These are phyloP conservation scores for Lasioglossum villosulum DNA, from an alignment of 2,888 invertebrate species.

Conservation along the genomic window DNA sequence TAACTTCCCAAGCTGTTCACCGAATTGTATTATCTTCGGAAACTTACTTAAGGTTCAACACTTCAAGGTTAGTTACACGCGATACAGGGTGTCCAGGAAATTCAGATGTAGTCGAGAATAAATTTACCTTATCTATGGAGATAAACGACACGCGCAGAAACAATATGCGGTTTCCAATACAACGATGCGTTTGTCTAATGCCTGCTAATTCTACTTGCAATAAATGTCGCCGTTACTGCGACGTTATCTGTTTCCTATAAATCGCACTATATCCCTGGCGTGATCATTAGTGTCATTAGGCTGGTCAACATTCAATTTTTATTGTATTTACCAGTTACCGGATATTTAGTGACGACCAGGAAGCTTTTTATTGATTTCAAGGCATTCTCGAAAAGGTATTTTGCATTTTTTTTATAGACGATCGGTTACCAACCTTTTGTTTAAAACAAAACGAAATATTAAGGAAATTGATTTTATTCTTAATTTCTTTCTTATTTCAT, in stretches of 20 bases:
- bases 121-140: not conserved
- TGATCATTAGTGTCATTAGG: not conserved
- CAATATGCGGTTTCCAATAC: not conserved
- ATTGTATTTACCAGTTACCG: too few relatives aligned
- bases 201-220: not conserved
- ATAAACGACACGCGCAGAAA: not conserved
- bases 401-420: too few relatives aligned
- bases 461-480: too few relatives aligned
- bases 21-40: not conserved
- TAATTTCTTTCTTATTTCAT: too few relatives aligned
- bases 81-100: not conserved
- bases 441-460: too few relatives aligned
- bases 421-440: too few relatives aligned
- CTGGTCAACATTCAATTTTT: not conserved
- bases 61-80: not conserved
- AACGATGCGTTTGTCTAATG: not conserved
- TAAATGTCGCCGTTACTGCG: not conserved
- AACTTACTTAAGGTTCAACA: not conserved
- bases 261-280: not conserved
- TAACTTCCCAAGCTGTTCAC: not conserved
- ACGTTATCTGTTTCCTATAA: not conserved
- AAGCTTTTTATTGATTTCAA: too few relatives aligned
- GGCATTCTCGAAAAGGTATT: too few relatives aligned
- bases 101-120: not conserved
- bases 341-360: too few relatives aligned